These are phyloP conservation scores for Bubo blakistoni DNA, from an alignment of 2,113 vertebrate species.

Conservation along the genomic window DNA sequence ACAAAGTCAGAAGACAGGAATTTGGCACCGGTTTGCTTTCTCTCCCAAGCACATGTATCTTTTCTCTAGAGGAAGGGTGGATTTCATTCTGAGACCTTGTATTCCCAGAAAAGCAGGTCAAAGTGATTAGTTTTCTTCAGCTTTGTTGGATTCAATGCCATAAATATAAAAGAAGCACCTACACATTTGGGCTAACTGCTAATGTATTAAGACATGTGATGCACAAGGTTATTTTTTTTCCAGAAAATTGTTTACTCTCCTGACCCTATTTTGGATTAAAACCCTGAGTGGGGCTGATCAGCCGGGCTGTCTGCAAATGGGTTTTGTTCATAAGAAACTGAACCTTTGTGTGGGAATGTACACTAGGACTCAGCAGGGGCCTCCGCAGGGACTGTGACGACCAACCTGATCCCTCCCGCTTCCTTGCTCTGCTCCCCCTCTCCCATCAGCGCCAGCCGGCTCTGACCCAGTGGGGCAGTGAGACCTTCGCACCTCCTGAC, in stretches of 20 bases:
- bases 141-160: not conserved
- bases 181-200: not conserved
- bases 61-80: not conserved
- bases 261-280: not conserved
- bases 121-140: not conserved
- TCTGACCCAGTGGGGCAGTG: not conserved
- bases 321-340: not conserved
- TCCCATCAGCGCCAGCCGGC: not conserved
- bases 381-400: not conserved
- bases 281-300: accelerated
- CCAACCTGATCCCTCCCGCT: accelerated
- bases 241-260: not conserved
- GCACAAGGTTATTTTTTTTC: not conserved
- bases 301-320: not conserved
- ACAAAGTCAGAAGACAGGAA: not conserved
- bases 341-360: not conserved
- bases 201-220: not conserved
- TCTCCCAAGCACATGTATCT: not conserved
- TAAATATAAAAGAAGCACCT: not conserved
- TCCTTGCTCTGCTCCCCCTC: not conserved
- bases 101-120: constrained; percentile 8
- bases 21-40: not conserved
- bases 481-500: not conserved
- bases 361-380: not conserved
- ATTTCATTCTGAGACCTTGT: not conserved